Evolutionary conservation across 2,113 vertebrate species (phyloP).

Genomic region (Paedocypris sp.): DNA sequence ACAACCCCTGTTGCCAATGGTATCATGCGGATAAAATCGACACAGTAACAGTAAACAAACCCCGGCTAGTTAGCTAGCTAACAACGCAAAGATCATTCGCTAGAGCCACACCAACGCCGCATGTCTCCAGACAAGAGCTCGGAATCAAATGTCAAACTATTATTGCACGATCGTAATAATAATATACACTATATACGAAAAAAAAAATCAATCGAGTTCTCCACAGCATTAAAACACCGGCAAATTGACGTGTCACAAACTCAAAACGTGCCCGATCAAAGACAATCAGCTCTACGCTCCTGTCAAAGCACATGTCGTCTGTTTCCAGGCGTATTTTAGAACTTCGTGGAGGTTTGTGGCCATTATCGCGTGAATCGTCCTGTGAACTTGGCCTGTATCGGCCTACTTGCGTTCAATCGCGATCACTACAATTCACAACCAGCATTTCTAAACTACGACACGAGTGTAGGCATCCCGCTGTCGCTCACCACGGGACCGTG

Average conservation of each 20-base stretch:
- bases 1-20: too few species aligned
- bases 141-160: background rate
- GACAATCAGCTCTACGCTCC: background rate
- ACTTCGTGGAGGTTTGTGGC: background rate
- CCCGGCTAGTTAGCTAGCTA: background rate
- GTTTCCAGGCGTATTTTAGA: background rate
- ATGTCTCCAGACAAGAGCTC: background rate
- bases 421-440: constrained; percentile 16
- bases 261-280: background rate
- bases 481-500: too few species aligned
- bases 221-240: too few species aligned
- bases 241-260: background rate
- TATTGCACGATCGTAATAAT: too few species aligned
- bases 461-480: constrained; percentile 18
- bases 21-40: background rate
- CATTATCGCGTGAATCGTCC: constrained; percentile 7
- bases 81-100: background rate
- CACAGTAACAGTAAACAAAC: background rate
- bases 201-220: too few species aligned
- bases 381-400: constrained; percentile 21
- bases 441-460: constrained; percentile 26
- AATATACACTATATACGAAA: too few species aligned
- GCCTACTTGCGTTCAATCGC: constrained; percentile 18
- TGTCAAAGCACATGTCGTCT: background rate
- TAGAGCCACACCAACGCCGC: background rate